Evolutionary conservation across 2,888 invertebrate species (phyloP).

Genomic region (Eurytoma californica): DNA sequence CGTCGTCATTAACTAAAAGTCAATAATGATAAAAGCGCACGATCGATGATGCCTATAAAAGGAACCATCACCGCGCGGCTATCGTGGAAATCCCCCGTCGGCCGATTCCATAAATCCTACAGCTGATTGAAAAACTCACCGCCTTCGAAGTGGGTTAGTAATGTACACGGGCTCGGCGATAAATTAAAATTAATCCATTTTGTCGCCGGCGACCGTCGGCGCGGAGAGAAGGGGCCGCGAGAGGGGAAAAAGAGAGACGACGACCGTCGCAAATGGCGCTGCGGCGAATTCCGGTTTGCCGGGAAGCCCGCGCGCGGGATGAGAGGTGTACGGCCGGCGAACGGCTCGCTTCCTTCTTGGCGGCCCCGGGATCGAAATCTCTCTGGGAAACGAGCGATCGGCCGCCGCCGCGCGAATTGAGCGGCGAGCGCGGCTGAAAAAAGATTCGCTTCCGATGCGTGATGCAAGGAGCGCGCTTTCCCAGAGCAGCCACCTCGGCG

Average conservation of each 20-base stretch:
- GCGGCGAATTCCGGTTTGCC: constrained; percentile 20
- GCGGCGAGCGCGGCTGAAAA: constrained; percentile 2
- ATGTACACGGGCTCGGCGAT: neutral
- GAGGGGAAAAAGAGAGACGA: neutral
- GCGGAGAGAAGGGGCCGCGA: too few relatives aligned
- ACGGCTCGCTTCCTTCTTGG: constrained; percentile 33
- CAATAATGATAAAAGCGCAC: too few relatives aligned
- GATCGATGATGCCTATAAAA: too few relatives aligned
- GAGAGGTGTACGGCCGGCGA: neutral
- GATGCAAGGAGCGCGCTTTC: constrained; percentile 41
- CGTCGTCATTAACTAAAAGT: too few relatives aligned
- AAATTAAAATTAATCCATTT: constrained; percentile 15
- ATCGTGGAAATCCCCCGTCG: too few relatives aligned
- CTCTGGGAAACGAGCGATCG: constrained; percentile 31
- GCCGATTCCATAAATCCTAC: too few relatives aligned
- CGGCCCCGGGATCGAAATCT: constrained; percentile 18
- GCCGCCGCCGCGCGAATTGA: too few relatives aligned
- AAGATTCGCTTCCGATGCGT: constrained; percentile 18
- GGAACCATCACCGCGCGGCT: too few relatives aligned
- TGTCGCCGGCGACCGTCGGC: neutral
- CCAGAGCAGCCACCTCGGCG: constrained; percentile 4
- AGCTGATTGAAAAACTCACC: neutral
- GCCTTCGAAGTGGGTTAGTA: constrained; percentile 19
- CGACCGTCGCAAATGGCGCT: constrained; percentile 21
- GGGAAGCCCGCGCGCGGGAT: neutral